Evolutionary conservation across 2,888 invertebrate genomes (phyloP).

Genomic region (Eurytoma adleriae): DNA sequence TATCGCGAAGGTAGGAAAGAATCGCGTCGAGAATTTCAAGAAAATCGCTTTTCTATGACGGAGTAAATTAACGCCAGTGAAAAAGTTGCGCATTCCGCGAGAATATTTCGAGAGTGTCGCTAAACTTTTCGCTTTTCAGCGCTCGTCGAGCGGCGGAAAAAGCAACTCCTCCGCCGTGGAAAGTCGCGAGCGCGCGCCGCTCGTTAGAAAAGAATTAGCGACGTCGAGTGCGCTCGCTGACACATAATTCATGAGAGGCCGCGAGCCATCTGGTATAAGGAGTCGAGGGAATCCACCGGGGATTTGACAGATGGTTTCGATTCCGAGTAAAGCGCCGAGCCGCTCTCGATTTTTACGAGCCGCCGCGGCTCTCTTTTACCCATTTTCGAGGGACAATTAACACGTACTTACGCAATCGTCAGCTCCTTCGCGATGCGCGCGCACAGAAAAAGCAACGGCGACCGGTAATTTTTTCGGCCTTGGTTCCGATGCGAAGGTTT

Average conservation of each 20-base stretch:
- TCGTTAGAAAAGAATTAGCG: constrained; percentile 49
- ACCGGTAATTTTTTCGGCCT: constrained; percentile 23
- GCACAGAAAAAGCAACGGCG: background rate
- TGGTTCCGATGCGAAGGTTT: background rate
- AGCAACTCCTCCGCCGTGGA: background rate
- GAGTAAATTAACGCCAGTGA: background rate
- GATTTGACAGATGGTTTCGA: constrained; percentile 53
- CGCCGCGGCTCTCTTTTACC: background rate
- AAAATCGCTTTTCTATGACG: background rate
- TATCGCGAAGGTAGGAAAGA: background rate
- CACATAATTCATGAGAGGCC: constrained; percentile 36
- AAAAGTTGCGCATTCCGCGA: background rate
- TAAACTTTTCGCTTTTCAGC: constrained; percentile 26
- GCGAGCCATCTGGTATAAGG: constrained; percentile 45
- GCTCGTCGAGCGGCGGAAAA: background rate
- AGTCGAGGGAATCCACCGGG: constrained; percentile 14
- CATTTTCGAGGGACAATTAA: constrained; percentile 34
- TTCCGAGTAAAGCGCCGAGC: constrained; percentile 39
- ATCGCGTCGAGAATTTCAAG: constrained; percentile 3
- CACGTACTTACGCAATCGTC: constrained; percentile 43
- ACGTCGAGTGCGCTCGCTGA: background rate
- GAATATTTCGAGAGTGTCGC: constrained; percentile 29
- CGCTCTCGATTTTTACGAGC: constrained; percentile 42
- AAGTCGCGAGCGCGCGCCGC: background rate
- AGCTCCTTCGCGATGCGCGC: constrained; percentile 10